These are phyloP conservation scores for Bombus confusus DNA, from an alignment of 1,140 invertebrate genomes.

Conservation along the genomic window DNA sequence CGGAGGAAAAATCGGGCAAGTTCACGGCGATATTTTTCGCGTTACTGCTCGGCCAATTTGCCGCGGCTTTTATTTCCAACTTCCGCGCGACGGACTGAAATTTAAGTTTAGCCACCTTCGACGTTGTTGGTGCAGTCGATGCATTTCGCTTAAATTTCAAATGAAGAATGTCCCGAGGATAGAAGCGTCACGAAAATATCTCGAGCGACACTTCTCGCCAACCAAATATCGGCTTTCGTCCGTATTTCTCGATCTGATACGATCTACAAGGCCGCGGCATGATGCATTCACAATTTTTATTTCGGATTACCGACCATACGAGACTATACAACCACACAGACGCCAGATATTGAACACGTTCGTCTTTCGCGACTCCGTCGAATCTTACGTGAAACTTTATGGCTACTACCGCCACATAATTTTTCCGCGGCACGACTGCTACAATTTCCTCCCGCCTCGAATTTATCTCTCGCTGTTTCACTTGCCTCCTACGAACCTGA, in stretches of 20 bases:
- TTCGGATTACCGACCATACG: background rate
- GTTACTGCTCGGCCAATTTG: background rate
- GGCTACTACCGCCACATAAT: conserved; percentile 23
- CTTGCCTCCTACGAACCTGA: background rate
- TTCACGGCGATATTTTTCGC: background rate
- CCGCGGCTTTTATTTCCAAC: background rate
- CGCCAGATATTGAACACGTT: conserved; percentile 1
- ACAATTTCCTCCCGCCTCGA: background rate
- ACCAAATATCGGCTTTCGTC: conserved; percentile 32
- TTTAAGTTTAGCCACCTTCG: conserved; percentile 27
- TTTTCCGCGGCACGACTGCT: background rate
- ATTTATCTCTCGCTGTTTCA: background rate
- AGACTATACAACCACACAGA: background rate
- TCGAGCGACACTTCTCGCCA: too few relatives aligned
- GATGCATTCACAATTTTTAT: conserved; percentile 33
- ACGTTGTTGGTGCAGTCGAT: background rate
- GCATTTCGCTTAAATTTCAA: conserved; percentile 42
- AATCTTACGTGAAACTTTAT: conserved; percentile 25
- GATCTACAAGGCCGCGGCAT: too few relatives aligned
- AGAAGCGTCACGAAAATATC: background rate
- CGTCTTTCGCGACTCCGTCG: background rate
- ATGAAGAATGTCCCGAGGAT: conserved; percentile 24
- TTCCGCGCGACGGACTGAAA: background rate
- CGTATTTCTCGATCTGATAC: conserved; percentile 15
- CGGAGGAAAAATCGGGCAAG: background rate